Evolutionary conservation across 1,140 invertebrate species (phyloP), one percentile per base, ranked within the genome.

Genomic region (Ips typographus): DNA sequence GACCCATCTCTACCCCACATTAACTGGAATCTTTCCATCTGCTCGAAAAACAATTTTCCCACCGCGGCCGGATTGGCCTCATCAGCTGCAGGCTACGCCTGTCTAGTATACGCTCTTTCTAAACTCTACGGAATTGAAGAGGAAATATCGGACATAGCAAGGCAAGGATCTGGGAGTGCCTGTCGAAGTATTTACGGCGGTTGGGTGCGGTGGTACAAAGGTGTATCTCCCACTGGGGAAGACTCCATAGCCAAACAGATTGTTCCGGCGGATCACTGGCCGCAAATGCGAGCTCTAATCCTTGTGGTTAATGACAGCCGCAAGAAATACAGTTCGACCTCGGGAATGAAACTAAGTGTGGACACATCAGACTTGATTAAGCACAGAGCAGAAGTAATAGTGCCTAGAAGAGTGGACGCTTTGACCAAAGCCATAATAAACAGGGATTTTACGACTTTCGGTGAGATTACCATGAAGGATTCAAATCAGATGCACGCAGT

Each of bases 401-500:
- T 98, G 1, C 92, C 93, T 1, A 81, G 86, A 72, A 84, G 91
- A 77, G 86, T 91, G 1, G 77, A 86, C 60, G 77, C 83, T 67
- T 95, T 98, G 60, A 86, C 84, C 69, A 74, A 86, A 72, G 84
- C 96, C 4, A 97, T 99, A 60, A 62, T 83, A 41, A 75, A 87
- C 0, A 91, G 85, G 78, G 85, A 99, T 83, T 99, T 99, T 81
- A 72, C 86, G 44, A 86, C 80, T 58, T 98, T 99, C 86, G 96
- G 94, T 40, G 88, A 94, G 80, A 84, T 98, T 4, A 98, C 96
- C 22, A 99, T 99, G 92, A 90, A 90, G 81, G 98, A 99, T 77
- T 98, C 95, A 60, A 99, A 99, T 87, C 94, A 98, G 80, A 90
- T 99, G 75, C 98, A 99, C 85, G 95, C 96, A 1, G 86, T 95